Evolutionary conservation across 2,113 vertebrate genomes (phyloP).

Genomic region (Eidolon helvum): DNA sequence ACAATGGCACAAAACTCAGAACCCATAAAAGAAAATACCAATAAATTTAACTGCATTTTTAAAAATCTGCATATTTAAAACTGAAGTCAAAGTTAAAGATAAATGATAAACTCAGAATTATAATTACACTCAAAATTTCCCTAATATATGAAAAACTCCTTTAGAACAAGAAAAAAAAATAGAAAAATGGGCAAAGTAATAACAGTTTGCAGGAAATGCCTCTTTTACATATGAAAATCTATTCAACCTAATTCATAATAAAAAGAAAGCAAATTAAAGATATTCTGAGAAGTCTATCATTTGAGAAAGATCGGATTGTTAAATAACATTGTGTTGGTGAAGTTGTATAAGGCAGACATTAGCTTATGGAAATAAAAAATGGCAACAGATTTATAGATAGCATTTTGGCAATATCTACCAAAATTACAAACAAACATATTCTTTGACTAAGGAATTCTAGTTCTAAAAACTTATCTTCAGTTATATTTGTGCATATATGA

Average conservation of each 20-base stretch:
- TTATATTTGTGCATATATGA: background rate
- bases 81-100: background rate
- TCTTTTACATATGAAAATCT: background rate
- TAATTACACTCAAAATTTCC: background rate
- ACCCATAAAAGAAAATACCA: background rate
- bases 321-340: background rate
- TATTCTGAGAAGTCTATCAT: background rate
- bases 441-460: background rate
- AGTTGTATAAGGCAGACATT: background rate
- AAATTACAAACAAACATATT: background rate
- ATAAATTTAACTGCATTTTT: background rate
- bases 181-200: background rate
- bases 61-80: background rate
- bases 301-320: background rate
- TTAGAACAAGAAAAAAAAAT: background rate
- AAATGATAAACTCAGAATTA: background rate
- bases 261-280: background rate
- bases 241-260: background rate
- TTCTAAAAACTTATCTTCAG: background rate
- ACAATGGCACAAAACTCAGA: background rate
- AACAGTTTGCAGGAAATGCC: background rate
- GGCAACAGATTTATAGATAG: background rate
- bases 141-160: background rate
- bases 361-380: background rate
- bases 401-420: background rate